Evolutionary conservation across 2,888 invertebrate species (phyloP).

Genomic region (Ommatoiulus sabulosus): DNA sequence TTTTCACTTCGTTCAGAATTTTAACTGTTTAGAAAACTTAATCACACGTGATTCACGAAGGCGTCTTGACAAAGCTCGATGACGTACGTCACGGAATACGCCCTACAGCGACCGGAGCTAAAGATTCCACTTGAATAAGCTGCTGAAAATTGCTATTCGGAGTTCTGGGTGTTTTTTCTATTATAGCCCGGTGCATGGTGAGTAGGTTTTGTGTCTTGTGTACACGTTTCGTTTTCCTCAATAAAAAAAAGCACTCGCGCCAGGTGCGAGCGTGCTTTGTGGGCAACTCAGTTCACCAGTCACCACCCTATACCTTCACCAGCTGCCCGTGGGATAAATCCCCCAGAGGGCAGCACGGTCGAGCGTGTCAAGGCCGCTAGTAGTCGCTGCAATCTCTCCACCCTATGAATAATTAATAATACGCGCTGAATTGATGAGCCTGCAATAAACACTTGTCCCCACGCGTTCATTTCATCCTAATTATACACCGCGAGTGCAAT

Average conservation of each 20-base stretch:
- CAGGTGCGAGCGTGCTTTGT: background rate
- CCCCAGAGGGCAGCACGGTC: slow-evolving; percentile 3
- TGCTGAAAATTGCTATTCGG: background rate
- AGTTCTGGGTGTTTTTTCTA: background rate
- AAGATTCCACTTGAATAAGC: background rate
- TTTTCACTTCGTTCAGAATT: too few species aligned
- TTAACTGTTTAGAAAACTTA: too few species aligned
- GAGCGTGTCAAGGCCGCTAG: background rate
- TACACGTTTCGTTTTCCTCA: background rate
- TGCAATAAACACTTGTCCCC: background rate
- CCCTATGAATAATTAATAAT: background rate
- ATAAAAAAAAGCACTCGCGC: background rate
- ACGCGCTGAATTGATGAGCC: background rate
- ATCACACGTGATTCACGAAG: too few species aligned
- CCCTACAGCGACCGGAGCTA: too few species aligned
- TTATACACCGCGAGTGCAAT: background rate
- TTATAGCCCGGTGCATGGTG: background rate
- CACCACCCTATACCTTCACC: too few species aligned
- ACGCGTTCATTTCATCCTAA: background rate
- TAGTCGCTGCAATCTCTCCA: background rate
- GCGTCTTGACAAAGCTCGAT: too few species aligned
- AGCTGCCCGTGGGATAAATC: too few species aligned
- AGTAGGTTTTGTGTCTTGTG: background rate
- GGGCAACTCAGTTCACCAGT: background rate
- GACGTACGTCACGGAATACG: too few species aligned